These are phyloP conservation scores for Spilarctia lutea DNA, from an alignment of 2,888 invertebrate species.

Conservation along the genomic window DNA sequence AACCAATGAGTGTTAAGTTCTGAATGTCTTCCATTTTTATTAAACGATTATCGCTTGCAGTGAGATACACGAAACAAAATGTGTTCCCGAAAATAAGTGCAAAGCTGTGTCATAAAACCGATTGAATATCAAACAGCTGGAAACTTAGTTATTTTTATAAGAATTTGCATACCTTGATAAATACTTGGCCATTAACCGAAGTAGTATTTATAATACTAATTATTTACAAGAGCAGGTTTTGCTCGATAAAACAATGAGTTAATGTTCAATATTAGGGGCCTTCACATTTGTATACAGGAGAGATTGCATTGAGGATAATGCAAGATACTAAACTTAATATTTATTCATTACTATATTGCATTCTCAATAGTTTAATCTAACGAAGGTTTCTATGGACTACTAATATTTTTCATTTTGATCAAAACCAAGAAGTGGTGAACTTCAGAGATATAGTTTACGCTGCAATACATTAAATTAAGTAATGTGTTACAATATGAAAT, in stretches of 20 bases:
- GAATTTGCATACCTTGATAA: conserved; percentile 3
- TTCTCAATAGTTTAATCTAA: not conserved
- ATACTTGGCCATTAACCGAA: not conserved
- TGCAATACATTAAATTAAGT: not conserved
- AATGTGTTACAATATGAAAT: not conserved
- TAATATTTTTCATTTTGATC: not conserved
- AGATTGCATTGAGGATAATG: not conserved
- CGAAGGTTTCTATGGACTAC: not conserved
- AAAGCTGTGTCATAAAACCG: conserved; percentile 33
- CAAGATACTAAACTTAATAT: not conserved
- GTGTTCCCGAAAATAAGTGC: conserved; percentile 27
- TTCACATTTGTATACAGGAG: conserved; percentile 22
- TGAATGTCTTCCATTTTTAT: conserved; percentile 25
- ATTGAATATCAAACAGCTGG: conserved; percentile 31
- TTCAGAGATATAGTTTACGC: not conserved
- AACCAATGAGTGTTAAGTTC: conserved; percentile 32
- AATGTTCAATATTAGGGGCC: conserved; percentile 23
- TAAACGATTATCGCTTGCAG: conserved; percentile 25
- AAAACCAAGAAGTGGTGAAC: not conserved
- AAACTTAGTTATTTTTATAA: conserved; percentile 21
- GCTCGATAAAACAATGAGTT: conserved; percentile 29
- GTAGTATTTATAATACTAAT: conserved; percentile 7
- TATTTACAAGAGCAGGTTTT: conserved; percentile 5
- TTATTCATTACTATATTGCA: not conserved
- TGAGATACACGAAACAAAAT: conserved; percentile 25